Evolutionary conservation across 2,113 vertebrate genomes (phyloP), one percentile per base, ranked within the genome.

Genomic region (Eleginops maclovinus): DNA sequence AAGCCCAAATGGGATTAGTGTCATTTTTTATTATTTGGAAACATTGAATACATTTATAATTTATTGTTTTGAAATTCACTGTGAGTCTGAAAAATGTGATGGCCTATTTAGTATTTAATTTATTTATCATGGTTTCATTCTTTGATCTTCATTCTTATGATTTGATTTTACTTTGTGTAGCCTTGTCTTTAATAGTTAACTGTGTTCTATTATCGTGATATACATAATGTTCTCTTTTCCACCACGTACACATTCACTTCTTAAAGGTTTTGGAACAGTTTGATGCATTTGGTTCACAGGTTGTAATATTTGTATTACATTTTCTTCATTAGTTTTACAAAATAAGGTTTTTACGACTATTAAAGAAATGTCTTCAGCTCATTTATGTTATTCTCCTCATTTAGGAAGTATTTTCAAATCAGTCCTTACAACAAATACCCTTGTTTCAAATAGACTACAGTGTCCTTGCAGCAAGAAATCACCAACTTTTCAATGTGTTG

Each of bases 31-130:
- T 70, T 68, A 22, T 54, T 65, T 71, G 0, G 24, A 15, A 47
- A 60, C 28, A 46, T 68, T 68, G 31, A 68, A 24, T 65, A 75
- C 69, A 69, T 64, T 22, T 63, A 17, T 36, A 7, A 36, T 70
- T 44, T 15, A 19, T 36, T 73, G 19, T 68, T 47, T 74, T 40
- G 19, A n/a, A 44, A 12, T 41, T 46, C 24, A 47, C 26, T 16
- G 26, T 58, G 24, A 46, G 31, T 28, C 54, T 16, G 19, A 4
- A 24, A 68, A 1, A 17, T 53, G 17, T 64, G 3, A 17, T 2
- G 3, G 21, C 19, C 6, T 15, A 12, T 24, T 26, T 26, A 5
- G 15, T 24, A 11, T 44, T 22, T 54, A 31, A 10, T 31, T 24
- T 63, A 46, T 17, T 9, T 15, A 19, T 2, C 16, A 4, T 64